Conservation (phyloP, 2,797 vertebrate species). For the Phataginus tricuspis region DNA sequence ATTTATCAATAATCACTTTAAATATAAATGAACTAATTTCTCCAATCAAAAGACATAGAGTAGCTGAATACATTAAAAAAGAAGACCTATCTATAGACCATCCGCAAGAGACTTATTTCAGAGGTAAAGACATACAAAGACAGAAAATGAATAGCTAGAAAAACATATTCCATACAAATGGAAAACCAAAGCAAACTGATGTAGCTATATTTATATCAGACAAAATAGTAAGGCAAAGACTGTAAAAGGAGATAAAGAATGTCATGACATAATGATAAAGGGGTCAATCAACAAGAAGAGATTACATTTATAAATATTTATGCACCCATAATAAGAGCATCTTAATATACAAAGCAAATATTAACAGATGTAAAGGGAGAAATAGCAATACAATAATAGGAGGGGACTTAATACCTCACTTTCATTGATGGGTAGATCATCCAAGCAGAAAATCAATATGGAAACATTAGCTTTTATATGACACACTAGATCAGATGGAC, state of each 20-base stretch:
- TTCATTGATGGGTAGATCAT: not conserved
- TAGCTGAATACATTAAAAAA: not conserved
- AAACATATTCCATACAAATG: not conserved
- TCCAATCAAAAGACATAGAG: not conserved
- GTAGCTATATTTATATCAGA: not conserved
- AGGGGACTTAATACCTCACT: not conserved
- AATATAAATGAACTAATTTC: not conserved
- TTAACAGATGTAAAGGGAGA: not conserved
- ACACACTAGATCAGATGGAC: not conserved
- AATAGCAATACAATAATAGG: not conserved
- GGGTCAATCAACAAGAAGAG: not conserved
- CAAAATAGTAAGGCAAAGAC: not conserved
- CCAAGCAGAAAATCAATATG: not conserved
- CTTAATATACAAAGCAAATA: not conserved
- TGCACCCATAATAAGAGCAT: not conserved
- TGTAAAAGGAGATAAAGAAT: not conserved
- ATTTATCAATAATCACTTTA: not conserved
- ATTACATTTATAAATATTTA: not conserved
- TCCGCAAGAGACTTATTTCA: not conserved
- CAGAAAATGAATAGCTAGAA: not conserved
- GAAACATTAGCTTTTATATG: not conserved
- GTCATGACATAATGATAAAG: not conserved
- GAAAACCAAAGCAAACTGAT: not conserved
- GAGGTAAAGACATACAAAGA: not conserved
- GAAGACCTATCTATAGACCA: not conserved